phyloP scores from a whole-genome alignment of 2,797 vertebrate genomes.

The Borostomias antarcticus region DNA sequence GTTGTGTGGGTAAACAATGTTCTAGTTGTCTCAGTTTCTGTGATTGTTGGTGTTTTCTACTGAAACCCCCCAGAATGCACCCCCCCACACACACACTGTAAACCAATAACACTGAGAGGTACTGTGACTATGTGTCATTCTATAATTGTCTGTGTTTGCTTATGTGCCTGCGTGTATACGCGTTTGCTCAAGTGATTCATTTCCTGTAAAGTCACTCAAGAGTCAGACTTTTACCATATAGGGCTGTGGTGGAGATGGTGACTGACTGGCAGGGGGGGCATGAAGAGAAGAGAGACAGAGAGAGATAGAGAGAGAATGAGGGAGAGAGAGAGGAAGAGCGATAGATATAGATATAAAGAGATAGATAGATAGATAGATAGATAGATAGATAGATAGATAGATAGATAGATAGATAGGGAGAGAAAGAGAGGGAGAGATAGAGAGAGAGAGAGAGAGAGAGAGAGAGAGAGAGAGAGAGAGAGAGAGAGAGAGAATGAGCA shows the following conservation, averaged over 20 bases:
- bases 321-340: background rate
- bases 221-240: conserved; percentile 72
- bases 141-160: conserved; percentile 19
- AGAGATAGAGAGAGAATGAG: background rate
- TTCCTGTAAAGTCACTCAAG: conserved; percentile 61
- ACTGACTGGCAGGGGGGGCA: conserved; percentile 41
- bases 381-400: background rate
- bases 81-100: too few species aligned
- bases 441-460: background rate
- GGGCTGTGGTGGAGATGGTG: conserved; percentile 52
- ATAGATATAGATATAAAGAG: conserved; percentile 1
- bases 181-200: conserved; percentile 42
- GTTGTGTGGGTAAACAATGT: background rate
- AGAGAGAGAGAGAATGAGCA: background rate
- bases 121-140: background rate
- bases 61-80: too few species aligned
- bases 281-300: conserved; percentile 52
- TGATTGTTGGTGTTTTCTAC: too few species aligned
- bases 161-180: conserved; percentile 11
- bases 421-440: background rate
- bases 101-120: background rate
- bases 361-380: background rate
- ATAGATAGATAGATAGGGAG: background rate
- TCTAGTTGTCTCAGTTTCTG: too few species aligned
- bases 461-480: background rate